Evolutionary conservation across 2,888 invertebrate genomes (phyloP).

Genomic region (Eupithecia dodoneata): DNA sequence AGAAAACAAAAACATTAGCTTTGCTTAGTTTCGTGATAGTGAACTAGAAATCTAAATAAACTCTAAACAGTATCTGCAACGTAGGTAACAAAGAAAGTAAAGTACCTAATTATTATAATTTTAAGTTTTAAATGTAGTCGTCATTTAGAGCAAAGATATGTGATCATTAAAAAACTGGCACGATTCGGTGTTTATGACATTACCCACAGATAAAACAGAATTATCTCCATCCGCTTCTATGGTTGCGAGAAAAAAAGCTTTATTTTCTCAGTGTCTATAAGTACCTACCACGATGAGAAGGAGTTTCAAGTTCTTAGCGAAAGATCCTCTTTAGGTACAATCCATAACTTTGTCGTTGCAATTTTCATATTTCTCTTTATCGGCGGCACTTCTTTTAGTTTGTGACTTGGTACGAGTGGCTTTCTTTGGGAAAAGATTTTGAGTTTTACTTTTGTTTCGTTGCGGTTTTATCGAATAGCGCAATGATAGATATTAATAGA

Average conservation of each 20-base stretch:
- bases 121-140: not conserved
- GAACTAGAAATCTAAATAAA: not conserved
- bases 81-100: not conserved
- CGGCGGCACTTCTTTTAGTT: conserved; percentile 50
- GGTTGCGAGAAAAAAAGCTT: conserved; percentile 1
- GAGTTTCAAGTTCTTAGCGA: conserved; percentile 35
- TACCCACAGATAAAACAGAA: not conserved
- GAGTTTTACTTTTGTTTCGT: conserved; percentile 18
- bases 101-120: not conserved
- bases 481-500: not conserved
- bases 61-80: not conserved
- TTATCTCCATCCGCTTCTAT: conserved; percentile 1
- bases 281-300: conserved; percentile 33
- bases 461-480: not conserved
- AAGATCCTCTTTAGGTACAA: conserved; percentile 33
- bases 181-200: conserved; percentile 13
- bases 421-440: conserved; percentile 25
- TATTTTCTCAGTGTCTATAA: conserved; percentile 21
- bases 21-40: not conserved
- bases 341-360: conserved; percentile 46
- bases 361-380: conserved; percentile 54
- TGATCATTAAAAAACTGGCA: not conserved
- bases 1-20: not conserved
- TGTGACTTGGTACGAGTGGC: conserved; percentile 37
- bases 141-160: not conserved